These are phyloP conservation scores for Napeogenes sylphis DNA, from an alignment of 2,888 invertebrate genomes.

Conservation along the genomic window DNA sequence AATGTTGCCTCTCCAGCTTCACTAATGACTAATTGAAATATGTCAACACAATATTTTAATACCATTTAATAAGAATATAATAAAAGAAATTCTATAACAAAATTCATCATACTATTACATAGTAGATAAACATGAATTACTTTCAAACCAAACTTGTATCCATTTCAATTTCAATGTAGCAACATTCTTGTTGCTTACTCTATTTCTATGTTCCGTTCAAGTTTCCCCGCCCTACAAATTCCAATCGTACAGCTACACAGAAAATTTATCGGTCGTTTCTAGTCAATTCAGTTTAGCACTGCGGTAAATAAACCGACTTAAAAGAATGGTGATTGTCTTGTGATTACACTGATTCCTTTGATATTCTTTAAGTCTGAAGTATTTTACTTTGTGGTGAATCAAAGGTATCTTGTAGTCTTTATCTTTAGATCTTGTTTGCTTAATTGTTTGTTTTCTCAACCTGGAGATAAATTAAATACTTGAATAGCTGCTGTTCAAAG, in stretches of 20 bases:
- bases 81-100: too few relatives aligned
- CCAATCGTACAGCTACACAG: conserved; percentile 51
- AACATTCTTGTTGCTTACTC: background rate
- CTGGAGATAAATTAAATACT: conserved; percentile 1
- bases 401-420: conserved; percentile 7
- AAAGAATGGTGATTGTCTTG: conserved; percentile 7
- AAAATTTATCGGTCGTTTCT: conserved; percentile 17
- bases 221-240: conserved; percentile 50
- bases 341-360: conserved; percentile 9
- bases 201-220: conserved; percentile 23
- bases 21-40: too few relatives aligned
- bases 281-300: conserved; percentile 9
- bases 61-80: too few relatives aligned
- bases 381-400: conserved; percentile 12
- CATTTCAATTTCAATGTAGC: conserved; percentile 15
- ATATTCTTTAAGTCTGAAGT: conserved; percentile 10
- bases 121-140: too few relatives aligned
- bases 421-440: conserved; percentile 6
- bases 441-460: conserved; percentile 5
- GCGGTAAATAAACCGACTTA: conserved; percentile 14
- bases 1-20: too few relatives aligned
- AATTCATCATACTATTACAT: too few relatives aligned
- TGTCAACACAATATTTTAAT: too few relatives aligned
- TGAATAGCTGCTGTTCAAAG: conserved; percentile 2
- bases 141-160: background rate